Evolutionary conservation across 1,140 invertebrate genomes (phyloP).

Genomic region (Diachasma alloeum): DNA sequence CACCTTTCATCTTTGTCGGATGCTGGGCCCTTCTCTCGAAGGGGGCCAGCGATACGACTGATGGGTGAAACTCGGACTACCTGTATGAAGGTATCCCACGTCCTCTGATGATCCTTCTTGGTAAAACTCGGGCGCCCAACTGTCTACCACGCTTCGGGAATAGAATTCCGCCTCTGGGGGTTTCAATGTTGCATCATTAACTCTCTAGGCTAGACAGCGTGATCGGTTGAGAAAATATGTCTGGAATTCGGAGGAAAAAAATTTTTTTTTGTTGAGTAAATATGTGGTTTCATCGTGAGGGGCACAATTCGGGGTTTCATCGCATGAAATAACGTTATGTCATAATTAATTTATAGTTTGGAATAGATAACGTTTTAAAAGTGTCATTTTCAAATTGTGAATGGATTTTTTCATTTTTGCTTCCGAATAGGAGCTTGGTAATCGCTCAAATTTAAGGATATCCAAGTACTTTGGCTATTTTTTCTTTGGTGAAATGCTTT

Average conservation of each 20-base stretch:
- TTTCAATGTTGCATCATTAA: constrained; percentile 23
- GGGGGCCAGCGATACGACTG: constrained; percentile 13
- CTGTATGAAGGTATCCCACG: constrained; percentile 33
- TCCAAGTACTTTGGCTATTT: too few species aligned
- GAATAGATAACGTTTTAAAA: too few species aligned
- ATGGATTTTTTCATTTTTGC: too few species aligned
- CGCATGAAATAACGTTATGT: neutral
- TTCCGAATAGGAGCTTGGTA: too few species aligned
- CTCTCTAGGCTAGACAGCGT: neutral
- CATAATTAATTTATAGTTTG: neutral
- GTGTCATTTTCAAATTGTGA: too few species aligned
- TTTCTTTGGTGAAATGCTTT: too few species aligned
- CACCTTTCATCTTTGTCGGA: neutral
- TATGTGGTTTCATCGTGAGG: neutral
- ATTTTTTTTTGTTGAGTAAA: neutral
- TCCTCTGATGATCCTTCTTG: constrained; percentile 39
- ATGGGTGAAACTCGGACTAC: constrained; percentile 28
- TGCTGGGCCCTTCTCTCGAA: neutral
- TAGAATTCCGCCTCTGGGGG: constrained; percentile 18
- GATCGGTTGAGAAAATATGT: neutral
- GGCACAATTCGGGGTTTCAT: neutral
- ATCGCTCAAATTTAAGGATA: too few species aligned
- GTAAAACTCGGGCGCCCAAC: constrained; percentile 54
- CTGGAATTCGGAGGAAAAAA: neutral
- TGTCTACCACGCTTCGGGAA: constrained; percentile 44